Base-by-base conservation (phyloP, 2,797 vertebrate genomes). In the Vultur gryphus region DNA sequence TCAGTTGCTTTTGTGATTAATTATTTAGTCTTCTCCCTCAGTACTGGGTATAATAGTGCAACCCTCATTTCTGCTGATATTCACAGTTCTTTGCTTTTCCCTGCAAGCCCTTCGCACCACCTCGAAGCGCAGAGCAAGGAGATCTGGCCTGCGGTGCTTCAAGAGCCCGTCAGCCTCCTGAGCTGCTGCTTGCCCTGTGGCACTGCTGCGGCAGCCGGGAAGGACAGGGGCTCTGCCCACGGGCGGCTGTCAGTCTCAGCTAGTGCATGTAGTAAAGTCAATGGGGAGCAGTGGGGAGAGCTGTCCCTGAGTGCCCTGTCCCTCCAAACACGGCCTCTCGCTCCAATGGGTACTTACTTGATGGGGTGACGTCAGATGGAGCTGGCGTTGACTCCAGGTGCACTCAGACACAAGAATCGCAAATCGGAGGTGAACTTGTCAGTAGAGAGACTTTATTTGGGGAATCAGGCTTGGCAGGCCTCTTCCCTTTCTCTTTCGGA, bases 1-100 rank as follows among this genome's bases (percentile, higher is more conserved):
- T 96, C 95, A 11, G 51, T 96, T 97, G 92, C 94, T 97, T 95
- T 96, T 97, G 94, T 96, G 96, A 97, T 97, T 97, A 97, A 97
- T 98, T 97, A 97, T 97, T 98, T 97, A 98, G 87, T 84, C 85
- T 81, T 95, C 44, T 96, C 96, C 92, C 94, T 93, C 2, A 37
- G 64, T 87, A 59, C 76, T 39, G 46, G 86, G 79, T 95, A 87
- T 93, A 86, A 92, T 73, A 94, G 52, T 70, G 0, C 91, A 97
- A 48, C 79, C 84, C 81, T 84, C 73, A 9, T 95, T 97, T 97
- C 89, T 96, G 95, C 95, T 95, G 96, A 96, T 94, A 95, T 94
- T 95, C 87, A 95, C 84, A 81, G 87, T 90, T 93, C 89, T 88
- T 77, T 65, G 64, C 57, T 80, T 93, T 93, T 90, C 59, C 78